Base-by-base conservation (phyloP, 2,888 invertebrate genomes). In the Calephelis perditalis region DNA sequence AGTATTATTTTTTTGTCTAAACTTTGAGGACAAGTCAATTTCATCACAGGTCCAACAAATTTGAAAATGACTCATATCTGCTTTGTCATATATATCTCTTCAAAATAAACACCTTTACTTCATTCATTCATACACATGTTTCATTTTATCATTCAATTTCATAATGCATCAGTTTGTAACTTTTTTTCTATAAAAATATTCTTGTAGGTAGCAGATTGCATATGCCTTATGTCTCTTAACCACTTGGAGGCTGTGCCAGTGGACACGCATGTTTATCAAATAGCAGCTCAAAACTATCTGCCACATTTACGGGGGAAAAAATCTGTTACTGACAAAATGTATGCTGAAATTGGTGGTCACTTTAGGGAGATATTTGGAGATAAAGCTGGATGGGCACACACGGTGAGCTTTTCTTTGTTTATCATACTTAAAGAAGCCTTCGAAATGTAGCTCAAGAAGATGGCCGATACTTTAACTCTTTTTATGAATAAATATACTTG, bases 201-300 rank as follows among this genome's bases (percentile, higher is more conserved):
- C 60, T 79, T 79, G 46, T 72, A 96, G 96, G 97, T 99, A 15
- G 98, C 99, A 0, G 99, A 99, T 84, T 99, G 99, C 82, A 96
- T 99, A 70, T 98, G 97, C 77, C 91, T 99, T 26, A 99, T 99
- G 99, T 98, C 98, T 0, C 81, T 99, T 58, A 95, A 95, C 62
- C 97, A 99, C 77, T 82, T 96, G 58, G 93, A 95, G 71, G 95
- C 98, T 0, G 93, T 99, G 60, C 99, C 99, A 1, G 96, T 99
- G 0, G 99, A 99, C 82, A 98, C 98, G 0, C 99, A 99, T 76
- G 96, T 99, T 36, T 97, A 95, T 82, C 96, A 98, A 88, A 95
- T 99, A 68, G 98, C 98, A 0, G 92, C 94, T 15, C 91, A 93
- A 62, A 92, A 94, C 71, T 98, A 98, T 75, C 83, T 97, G 67